These are phyloP conservation scores for Tetrao urogallus DNA, from an alignment of 2,113 vertebrate genomes.

Conservation along the genomic window DNA sequence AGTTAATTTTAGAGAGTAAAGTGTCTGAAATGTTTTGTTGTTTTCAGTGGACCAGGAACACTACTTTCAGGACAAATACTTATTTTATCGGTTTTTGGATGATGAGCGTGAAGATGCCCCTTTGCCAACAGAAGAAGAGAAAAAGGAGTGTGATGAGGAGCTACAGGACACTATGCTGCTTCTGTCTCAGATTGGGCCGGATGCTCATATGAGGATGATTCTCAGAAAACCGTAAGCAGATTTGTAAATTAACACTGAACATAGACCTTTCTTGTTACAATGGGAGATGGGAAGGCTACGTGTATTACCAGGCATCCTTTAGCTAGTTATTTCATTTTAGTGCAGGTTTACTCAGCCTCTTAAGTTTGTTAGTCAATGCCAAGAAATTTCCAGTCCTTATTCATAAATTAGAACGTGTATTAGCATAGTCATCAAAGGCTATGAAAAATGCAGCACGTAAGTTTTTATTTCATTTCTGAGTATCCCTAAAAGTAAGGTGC, in stretches of 20 bases:
- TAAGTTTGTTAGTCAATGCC: background rate
- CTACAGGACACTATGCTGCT: constrained; percentile 93
- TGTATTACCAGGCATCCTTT: background rate
- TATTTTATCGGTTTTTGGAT: constrained; percentile 97
- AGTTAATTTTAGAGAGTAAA: background rate
- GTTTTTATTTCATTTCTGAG: background rate
- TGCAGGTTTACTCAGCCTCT: background rate
- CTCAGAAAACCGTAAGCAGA: constrained; percentile 91
- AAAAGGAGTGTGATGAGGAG: constrained; percentile 92
- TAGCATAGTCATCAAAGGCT: background rate
- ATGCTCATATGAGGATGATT: constrained; percentile 98
- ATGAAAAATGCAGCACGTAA: background rate
- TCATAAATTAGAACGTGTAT: background rate
- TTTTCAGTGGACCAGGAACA: constrained; percentile 92
- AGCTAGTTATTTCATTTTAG: background rate
- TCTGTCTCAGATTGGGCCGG: constrained; percentile 94
- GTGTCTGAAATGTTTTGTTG: background rate
- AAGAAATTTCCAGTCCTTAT: background rate
- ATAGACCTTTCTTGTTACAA: background rate
- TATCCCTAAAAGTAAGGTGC: background rate
- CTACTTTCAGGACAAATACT: constrained; percentile 97
- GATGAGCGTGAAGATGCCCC: constrained; percentile 89
- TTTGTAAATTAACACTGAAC: background rate
- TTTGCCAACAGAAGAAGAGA: constrained; percentile 89
- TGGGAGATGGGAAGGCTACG: background rate